Evolutionary conservation across 2,113 vertebrate genomes (phyloP), one percentile per base, ranked within the genome.

Genomic region (Cyprinodon tularosa): DNA sequence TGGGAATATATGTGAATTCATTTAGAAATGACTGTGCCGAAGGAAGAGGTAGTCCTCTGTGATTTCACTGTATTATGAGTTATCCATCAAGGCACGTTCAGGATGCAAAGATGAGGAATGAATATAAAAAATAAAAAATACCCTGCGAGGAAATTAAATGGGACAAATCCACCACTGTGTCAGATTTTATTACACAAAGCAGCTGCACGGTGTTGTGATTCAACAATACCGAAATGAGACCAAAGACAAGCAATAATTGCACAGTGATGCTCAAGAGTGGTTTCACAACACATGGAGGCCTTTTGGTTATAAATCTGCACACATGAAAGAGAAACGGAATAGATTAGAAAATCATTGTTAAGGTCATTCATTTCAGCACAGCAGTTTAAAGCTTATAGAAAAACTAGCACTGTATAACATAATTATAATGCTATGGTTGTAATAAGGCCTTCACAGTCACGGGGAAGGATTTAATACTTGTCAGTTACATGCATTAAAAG

Each of bases 21-120:
- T 69, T 57, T 11, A 40, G n/a, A 11, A 3, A 0, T 65, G 36
- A 57, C 48, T 40, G 71, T 10, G 14, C 50, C 61, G 42, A 63
- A 71, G 70, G 39, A 59, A 57, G 69, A 76, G 37, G 70, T 2
- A 8, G 93, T 68, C 78, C 12, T 72, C 62, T 68, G 14, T 93
- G 90, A 94, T 94, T 92, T 93, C 94, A 95, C 91, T 92, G 91
- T 94, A 82, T 91, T 94, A 95, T 96, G 95, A 96, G 95, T 94
- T 93, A 94, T 94, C 94, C 94, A 94, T 95, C 80, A 93, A 95
- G 93, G 90, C 92, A 88, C 87, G 92, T 94, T 88, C 94, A 93
- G 90, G 91, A 95, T 93, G 91, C 92, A 89, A 48, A 62, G 91
- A 17, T 7, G 36, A 14, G 13, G 11, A 15, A 38, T 7, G 3